Percentiles rank a stretch among this genome's conserved stretches.
Conservation (phyloP, 2,888 invertebrate genomes). For the Dynastes hyllus region DNA sequence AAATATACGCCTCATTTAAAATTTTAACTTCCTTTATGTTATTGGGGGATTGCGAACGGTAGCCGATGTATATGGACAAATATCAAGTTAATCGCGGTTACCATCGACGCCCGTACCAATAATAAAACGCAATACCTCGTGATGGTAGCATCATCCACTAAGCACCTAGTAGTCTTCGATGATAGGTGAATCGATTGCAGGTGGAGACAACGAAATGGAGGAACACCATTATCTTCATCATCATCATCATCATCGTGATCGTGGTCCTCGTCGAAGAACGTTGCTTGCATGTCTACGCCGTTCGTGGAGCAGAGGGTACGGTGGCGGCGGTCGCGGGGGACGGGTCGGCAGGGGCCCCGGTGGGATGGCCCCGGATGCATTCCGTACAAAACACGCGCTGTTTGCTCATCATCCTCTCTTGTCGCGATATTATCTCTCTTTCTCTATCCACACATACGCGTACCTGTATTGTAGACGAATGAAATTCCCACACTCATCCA, state of each 20-base stretch:
- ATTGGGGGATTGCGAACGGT: neutral
- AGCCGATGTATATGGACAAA: neutral
- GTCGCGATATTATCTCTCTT: conserved; percentile 57
- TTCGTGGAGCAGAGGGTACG: conserved; percentile 51
- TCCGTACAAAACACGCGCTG: conserved; percentile 69
- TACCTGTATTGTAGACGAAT: conserved; percentile 12
- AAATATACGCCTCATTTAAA: too few species aligned
- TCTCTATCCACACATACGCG: conserved; percentile 10
- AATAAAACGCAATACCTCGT: conserved; percentile 45
- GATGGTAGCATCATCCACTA: conserved; percentile 9
- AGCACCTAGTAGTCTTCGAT: conserved; percentile 12
- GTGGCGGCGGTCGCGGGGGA: conserved; percentile 56
- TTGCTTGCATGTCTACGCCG: conserved; percentile 36
- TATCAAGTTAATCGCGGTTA: conserved; percentile 3
- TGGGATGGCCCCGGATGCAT: too few species aligned
- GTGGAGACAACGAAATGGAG: conserved; percentile 58
- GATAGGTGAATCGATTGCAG: conserved; percentile 61
- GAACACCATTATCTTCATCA: conserved; percentile 51
- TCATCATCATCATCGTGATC: conserved; percentile 9
- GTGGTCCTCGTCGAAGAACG: conserved; percentile 55
- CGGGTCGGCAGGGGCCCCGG: too few species aligned
- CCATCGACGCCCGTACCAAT: conserved; percentile 30
- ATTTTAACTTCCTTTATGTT: too few species aligned
- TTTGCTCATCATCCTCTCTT: conserved; percentile 68
- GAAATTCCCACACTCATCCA: conserved; percentile 45